Evolutionary conservation across 2,797 vertebrate species (phyloP), one percentile per base, ranked within the genome.

Genomic region (Atherinosoma microstoma): DNA sequence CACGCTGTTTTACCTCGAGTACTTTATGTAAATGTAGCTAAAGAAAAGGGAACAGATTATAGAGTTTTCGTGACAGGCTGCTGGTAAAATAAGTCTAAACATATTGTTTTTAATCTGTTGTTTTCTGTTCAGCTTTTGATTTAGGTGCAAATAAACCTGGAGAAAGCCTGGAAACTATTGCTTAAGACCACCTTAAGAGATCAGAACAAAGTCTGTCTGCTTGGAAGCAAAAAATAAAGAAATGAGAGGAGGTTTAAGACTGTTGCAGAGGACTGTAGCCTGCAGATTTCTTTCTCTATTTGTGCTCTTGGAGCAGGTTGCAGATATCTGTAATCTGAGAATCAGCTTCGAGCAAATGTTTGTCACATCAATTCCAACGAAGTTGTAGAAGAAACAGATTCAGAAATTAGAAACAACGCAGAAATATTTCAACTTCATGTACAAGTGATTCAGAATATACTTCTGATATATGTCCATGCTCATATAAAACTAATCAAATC

Each of bases 401-500:
- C 0, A 35, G 10, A 36, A 53, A 58, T 16, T 18, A 20, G 24
- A 63, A 58, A 13, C 18, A 1, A 29, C 20, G 16, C 20, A 40
- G 2, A n/a, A 62, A 4, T 67, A 51, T 3, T 64, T 7, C 36
- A 64, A 40, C 6, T 58, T 30, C 58, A 36, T 18, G 5, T 27
- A 45, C 64, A 20, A 24, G n/a, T 47, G 3, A 51, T 60, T 49
- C 9, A 27, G 27, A 58, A 24, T 13, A 70, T 56, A 2, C 9
- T 6, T 56, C 59, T 36, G 35, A 40, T 74, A n/a, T 12, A 49
- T 16, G 49, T 63, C 16, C 38, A 22, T 11, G 54, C 20, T 47
- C n/a, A 51, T 78, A 81, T 68, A 30, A 68, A 64, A 51, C 10
- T 22, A 20, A 22, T 67, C 51, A 40, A 4, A 56, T 68, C 47